Conservation (phyloP, 2,888 invertebrate genomes). For the Tyria jacobaeae region DNA sequence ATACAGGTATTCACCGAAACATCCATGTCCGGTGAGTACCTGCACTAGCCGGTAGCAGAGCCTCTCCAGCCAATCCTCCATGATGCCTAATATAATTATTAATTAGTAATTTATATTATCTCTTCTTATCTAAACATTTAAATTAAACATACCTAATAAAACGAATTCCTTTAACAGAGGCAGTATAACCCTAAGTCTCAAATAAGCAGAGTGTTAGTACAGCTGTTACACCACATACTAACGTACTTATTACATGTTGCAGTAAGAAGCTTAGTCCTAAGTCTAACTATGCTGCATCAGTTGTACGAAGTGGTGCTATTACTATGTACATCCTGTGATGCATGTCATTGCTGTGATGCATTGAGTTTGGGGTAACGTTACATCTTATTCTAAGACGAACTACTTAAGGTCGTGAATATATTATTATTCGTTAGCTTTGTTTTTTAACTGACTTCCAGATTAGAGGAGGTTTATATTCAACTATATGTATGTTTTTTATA, state of each 20-base stretch:
- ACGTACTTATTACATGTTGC: constrained; percentile 31
- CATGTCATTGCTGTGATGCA: constrained; percentile 5
- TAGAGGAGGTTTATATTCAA: too few relatives aligned
- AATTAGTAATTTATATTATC: too few relatives aligned
- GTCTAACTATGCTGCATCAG: constrained; percentile 32
- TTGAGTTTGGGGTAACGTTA: not conserved
- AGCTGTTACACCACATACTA: constrained; percentile 35
- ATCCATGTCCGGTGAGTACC: too few relatives aligned
- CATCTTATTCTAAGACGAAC: not conserved
- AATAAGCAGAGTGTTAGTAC: constrained; percentile 28
- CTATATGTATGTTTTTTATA: too few relatives aligned
- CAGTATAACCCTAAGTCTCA: constrained; percentile 11
- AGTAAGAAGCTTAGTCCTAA: constrained; percentile 42
- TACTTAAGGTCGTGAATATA: not conserved
- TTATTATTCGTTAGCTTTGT: too few relatives aligned
- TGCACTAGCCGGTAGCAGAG: too few relatives aligned
- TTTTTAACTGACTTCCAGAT: too few relatives aligned
- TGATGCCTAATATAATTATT: not conserved
- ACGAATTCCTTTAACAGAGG: not conserved
- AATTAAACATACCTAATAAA: not conserved
- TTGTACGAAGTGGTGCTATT: constrained; percentile 6
- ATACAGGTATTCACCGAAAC: too few relatives aligned
- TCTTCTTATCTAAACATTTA: too few relatives aligned
- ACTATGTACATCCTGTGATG: too few relatives aligned
- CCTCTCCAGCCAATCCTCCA: too few relatives aligned